Conservation (phyloP, 2,797 vertebrate genomes). For the Saguinus oedipus region DNA sequence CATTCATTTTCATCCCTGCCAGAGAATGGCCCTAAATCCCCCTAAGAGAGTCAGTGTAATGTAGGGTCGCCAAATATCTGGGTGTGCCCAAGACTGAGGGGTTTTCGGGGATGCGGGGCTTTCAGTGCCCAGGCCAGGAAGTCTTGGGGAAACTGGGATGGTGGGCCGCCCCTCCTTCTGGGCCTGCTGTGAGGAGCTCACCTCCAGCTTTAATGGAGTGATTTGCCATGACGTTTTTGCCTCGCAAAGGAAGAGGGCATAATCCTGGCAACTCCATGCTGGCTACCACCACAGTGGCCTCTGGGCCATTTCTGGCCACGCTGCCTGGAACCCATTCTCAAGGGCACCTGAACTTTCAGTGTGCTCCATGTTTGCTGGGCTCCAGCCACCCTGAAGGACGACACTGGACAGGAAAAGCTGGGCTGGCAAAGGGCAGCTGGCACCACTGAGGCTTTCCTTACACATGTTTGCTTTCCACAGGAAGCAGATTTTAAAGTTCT, state of each 20-base stretch:
- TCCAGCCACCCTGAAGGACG: background rate
- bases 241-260: background rate
- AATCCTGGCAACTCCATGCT: background rate
- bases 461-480: slow-evolving; percentile 80
- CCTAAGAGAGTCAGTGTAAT: background rate
- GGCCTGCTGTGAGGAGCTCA: background rate
- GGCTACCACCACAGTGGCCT: rapidly evolving
- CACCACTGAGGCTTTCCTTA: background rate
- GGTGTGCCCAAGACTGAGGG: background rate
- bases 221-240: background rate
- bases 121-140: background rate
- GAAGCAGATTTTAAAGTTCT: slow-evolving; percentile 94
- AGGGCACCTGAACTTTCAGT: background rate
- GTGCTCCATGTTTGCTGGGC: too few relatives aligned
- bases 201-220: background rate
- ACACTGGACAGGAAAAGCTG: background rate
- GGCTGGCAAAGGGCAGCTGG: background rate
- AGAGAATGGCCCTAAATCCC: background rate
- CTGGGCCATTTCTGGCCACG: background rate
- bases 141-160: background rate
- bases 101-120: background rate
- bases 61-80: too few relatives aligned
- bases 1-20: background rate
- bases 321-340: background rate
- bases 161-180: background rate